phyloP scores from a whole-genome alignment of 2,113 vertebrate species.

The Hippocampus guttulatus region DNA sequence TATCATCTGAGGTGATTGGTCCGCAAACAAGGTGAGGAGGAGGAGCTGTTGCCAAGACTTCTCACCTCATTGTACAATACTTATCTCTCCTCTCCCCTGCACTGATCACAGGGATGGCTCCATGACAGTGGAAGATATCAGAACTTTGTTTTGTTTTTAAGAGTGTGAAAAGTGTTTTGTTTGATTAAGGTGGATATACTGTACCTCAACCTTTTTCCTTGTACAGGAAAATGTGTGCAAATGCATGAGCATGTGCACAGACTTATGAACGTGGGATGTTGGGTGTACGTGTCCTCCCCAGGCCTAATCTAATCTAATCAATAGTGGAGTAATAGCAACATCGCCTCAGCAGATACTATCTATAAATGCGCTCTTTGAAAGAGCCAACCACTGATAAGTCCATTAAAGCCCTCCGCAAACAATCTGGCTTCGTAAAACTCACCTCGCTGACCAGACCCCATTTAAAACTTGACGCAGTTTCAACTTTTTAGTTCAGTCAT shows the following conservation, averaged over 20 bases:
- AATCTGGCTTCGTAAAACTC: constrained; percentile 14
- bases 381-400: constrained; percentile 53
- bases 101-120: constrained; percentile 65
- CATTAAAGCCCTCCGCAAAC: constrained; percentile 30
- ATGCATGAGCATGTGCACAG: not conserved
- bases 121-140: constrained; percentile 42
- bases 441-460: not conserved
- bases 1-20: constrained; percentile 64
- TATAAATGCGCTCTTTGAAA: constrained; percentile 46
- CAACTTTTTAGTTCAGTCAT: not conserved
- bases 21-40: constrained; percentile 36
- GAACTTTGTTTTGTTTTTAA: not conserved
- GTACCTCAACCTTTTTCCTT: not conserved
- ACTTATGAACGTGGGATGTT: not conserved
- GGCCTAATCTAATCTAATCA: constrained; percentile 71
- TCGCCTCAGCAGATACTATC: constrained; percentile 56
- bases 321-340: constrained; percentile 46
- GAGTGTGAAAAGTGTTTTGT: not conserved
- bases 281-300: constrained; percentile 21
- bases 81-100: constrained; percentile 61
- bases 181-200: not conserved
- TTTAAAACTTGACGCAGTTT: not conserved
- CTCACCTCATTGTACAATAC: constrained; percentile 63
- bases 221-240: not conserved
- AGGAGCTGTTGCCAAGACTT: constrained; percentile 57